Percentiles rank a stretch among this genome's conserved stretches.
These are phyloP conservation scores for Bungarus multicinctus DNA, from an alignment of 2,113 vertebrate species.

Conservation along the genomic window DNA sequence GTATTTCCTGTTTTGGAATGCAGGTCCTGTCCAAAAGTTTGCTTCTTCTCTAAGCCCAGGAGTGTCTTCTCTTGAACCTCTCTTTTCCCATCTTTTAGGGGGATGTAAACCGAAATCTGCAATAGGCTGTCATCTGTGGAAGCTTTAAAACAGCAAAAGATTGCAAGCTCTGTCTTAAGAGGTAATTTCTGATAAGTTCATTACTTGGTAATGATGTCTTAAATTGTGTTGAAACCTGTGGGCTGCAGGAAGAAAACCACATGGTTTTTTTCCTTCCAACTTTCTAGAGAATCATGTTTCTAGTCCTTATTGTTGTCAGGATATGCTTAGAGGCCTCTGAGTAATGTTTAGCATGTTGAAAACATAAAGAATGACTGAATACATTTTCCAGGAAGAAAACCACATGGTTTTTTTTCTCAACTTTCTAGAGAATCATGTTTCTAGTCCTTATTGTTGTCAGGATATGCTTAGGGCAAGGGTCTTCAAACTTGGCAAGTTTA, in stretches of 20 bases:
- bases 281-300: neutral
- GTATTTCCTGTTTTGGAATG: neutral
- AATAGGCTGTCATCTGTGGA: neutral
- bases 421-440: neutral
- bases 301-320: neutral
- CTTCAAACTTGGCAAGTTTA: too few species aligned
- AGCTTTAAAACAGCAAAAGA: neutral
- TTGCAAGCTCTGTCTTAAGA: neutral
- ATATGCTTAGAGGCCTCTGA: neutral
- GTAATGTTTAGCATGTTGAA: neutral
- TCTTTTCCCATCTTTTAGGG: neutral
- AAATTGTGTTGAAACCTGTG: neutral
- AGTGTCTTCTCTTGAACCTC: neutral
- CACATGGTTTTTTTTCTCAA: too few species aligned
- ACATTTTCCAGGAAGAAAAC: neutral
- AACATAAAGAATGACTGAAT: neutral
- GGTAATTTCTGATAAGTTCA: neutral
- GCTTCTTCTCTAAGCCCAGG: neutral
- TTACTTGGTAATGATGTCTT: neutral
- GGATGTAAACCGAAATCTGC: neutral
- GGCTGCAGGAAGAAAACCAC: neutral
- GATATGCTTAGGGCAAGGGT: neutral
- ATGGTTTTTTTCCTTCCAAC: too few species aligned
- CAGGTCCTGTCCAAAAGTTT: neutral
- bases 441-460: neutral